Conservation (phyloP, 2,797 vertebrate species). For the Scomberomorus guttatus region DNA sequence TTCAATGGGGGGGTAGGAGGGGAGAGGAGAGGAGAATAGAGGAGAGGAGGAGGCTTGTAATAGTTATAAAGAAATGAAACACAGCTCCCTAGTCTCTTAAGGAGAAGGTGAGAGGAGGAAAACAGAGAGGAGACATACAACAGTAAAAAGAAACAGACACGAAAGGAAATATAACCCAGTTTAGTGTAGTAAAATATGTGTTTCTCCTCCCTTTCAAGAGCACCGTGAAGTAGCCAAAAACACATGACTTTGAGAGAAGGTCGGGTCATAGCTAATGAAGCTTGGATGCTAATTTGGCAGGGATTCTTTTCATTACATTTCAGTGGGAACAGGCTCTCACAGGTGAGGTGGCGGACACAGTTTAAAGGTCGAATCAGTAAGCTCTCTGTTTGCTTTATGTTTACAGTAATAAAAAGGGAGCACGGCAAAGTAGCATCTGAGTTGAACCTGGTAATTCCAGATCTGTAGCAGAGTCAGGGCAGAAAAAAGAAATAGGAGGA, state of each 20-base stretch:
- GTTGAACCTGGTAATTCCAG: background rate
- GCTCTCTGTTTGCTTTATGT: background rate
- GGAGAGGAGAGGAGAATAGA: background rate
- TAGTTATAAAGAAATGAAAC: background rate
- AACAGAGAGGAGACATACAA: background rate
- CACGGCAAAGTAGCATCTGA: slow-evolving; percentile 3
- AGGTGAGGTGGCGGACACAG: background rate
- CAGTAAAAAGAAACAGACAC: background rate
- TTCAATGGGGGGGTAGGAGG: too few species aligned
- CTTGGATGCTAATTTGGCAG: background rate
- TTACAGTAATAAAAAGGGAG: slow-evolving; percentile 2
- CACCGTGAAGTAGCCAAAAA: background rate
- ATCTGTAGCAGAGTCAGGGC: background rate
- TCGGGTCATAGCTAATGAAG: background rate
- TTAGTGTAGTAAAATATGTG: background rate
- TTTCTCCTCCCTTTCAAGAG: background rate
- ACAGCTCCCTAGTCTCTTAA: background rate
- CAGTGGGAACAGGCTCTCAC: background rate
- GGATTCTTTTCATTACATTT: background rate
- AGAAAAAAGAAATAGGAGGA: too few species aligned
- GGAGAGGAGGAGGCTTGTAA: background rate
- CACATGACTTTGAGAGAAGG: background rate
- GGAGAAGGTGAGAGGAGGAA: background rate
- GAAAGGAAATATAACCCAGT: background rate
- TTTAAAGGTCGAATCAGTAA: background rate